Evolutionary conservation across 1,140 invertebrate genomes (phyloP).

Genomic region (Holcopasites calliopsidis): DNA sequence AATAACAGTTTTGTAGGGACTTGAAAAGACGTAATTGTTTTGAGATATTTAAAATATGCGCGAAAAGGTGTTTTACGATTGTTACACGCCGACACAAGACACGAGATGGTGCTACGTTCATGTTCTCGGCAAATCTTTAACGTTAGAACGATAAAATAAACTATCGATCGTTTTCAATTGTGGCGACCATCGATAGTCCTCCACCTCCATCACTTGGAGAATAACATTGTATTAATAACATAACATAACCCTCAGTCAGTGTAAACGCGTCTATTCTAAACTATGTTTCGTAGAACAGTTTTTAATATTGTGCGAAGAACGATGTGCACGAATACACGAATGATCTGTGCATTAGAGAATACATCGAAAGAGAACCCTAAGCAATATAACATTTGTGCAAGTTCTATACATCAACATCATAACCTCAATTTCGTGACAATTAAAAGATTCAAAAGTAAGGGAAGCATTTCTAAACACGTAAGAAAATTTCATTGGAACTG

Average conservation of each 20-base stretch:
- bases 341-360: background rate
- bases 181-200: too few species aligned
- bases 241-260: background rate
- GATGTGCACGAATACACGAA: background rate
- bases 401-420: background rate
- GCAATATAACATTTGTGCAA: background rate
- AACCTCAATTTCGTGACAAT: background rate
- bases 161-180: too few species aligned
- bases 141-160: too few species aligned
- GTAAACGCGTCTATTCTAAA: background rate
- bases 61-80: too few species aligned
- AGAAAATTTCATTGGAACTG: background rate
- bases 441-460: constrained; percentile 21
- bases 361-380: background rate
- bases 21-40: too few species aligned
- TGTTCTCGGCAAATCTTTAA: too few species aligned
- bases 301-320: background rate
- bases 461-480: background rate
- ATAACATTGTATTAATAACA: too few species aligned
- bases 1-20: too few species aligned
- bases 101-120: too few species aligned
- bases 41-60: too few species aligned
- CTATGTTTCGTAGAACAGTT: background rate
- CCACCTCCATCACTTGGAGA: too few species aligned
- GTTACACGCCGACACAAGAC: too few species aligned